A percentile compares a stretch with the other conserved stretches of the same genome.
phyloP scores from a whole-genome alignment of 2,888 invertebrate genomes.

The Odontothrips loti region DNA sequence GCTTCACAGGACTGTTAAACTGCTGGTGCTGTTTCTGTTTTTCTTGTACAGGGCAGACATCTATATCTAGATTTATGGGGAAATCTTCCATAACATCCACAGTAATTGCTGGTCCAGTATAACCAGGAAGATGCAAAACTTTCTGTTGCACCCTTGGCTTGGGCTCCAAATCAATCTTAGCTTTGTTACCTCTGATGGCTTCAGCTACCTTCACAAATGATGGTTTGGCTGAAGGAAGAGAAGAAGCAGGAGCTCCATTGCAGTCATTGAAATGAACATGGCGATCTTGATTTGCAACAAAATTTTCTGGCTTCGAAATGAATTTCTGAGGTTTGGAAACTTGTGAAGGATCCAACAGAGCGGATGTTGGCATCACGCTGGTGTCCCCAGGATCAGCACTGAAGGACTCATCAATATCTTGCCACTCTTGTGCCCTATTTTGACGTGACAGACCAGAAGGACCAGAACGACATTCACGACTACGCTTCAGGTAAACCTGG shows the following conservation, averaged over 20 bases:
- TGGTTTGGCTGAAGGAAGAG: background rate
- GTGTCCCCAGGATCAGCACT: conserved; percentile 48
- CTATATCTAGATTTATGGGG: background rate
- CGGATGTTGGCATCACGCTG: conserved; percentile 45
- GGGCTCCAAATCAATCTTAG: background rate
- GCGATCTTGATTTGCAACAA: background rate
- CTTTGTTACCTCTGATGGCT: background rate
- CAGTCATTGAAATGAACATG: conserved; percentile 36
- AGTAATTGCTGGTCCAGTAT: background rate
- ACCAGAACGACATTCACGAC: conserved; percentile 40
- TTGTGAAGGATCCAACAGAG: conserved; percentile 45
- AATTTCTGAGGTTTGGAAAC: conserved; percentile 45
- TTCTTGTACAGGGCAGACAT: background rate
- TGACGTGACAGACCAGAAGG: conserved; percentile 24
- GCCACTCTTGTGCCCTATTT: conserved; percentile 33
- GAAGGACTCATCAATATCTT: conserved; percentile 45
- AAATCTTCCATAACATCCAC: conserved; percentile 7
- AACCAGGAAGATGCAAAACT: background rate
- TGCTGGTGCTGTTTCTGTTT: background rate
- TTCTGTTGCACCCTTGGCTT: background rate
- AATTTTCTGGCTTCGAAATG: conserved; percentile 43
- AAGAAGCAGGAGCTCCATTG: background rate
- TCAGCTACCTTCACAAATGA: background rate
- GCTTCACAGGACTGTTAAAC: background rate
- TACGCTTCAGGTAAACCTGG: conserved; percentile 45